phyloP scores from a whole-genome alignment of 2,888 invertebrate species.

The Caenorhabditis sp. region DNA sequence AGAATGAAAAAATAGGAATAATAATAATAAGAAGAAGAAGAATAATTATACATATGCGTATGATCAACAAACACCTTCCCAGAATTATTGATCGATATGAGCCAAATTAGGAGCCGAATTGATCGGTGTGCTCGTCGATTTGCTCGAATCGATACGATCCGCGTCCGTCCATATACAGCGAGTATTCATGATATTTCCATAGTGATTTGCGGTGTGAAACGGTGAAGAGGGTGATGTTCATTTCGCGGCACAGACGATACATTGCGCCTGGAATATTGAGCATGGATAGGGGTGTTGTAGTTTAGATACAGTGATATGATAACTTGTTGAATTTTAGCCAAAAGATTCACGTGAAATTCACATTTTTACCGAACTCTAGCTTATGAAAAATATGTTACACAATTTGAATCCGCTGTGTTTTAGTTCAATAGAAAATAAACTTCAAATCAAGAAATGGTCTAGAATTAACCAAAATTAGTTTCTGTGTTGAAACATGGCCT shows the following conservation, averaged over 20 bases:
- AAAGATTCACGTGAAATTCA: background rate
- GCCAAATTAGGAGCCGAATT: conserved; percentile 86
- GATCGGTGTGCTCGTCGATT: conserved; percentile 85
- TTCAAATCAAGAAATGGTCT: too few relatives aligned
- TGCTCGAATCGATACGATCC: conserved; percentile 86
- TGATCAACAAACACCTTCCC: too few relatives aligned
- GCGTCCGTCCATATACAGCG: conserved; percentile 92
- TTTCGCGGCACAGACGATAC: conserved; percentile 74
- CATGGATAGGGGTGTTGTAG: background rate
- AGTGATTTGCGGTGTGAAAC: conserved; percentile 87
- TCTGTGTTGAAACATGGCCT: too few relatives aligned
- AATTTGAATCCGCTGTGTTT: too few relatives aligned
- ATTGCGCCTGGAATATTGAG: conserved; percentile 52
- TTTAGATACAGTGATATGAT: background rate
- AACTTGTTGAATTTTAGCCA: too few relatives aligned
- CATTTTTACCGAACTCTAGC: too few relatives aligned
- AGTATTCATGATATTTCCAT: conserved; percentile 77
- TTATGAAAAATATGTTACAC: too few relatives aligned
- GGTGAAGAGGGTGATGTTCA: conserved; percentile 91
- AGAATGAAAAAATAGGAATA: too few relatives aligned
- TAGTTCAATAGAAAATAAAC: too few relatives aligned
- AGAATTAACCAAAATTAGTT: too few relatives aligned
- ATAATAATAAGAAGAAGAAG: too few relatives aligned
- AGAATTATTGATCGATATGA: background rate
- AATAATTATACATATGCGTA: too few relatives aligned